These are phyloP conservation scores for Muricea muricata DNA, from an alignment of 92 coral and sea anemone species.

Conservation along the genomic window DNA sequence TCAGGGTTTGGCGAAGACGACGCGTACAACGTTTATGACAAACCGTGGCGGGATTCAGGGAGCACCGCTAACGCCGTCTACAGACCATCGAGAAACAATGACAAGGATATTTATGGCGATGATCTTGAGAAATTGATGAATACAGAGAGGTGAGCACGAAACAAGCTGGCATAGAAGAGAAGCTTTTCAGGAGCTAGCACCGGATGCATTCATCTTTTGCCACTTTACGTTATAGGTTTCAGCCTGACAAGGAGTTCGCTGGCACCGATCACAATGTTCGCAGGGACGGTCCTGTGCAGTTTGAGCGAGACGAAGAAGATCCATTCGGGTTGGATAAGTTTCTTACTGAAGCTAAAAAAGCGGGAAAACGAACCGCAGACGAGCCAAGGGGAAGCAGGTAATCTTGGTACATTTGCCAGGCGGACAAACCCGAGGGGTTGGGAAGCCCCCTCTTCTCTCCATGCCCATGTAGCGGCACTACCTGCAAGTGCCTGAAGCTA, in stretches of 20 bases:
- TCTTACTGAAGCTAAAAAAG: conserved; percentile 95
- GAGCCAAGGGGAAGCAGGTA: conserved; percentile 70
- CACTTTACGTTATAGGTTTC: conserved; percentile 62
- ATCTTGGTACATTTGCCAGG: too few species aligned
- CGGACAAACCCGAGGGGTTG: too few species aligned
- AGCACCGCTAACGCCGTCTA: conserved; percentile 94
- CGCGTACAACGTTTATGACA: conserved; percentile 89
- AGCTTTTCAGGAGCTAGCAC: neutral
- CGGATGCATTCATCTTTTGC: too few species aligned
- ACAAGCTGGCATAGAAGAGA: too few species aligned
- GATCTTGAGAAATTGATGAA: conserved; percentile 89
- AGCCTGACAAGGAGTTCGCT: conserved; percentile 94
- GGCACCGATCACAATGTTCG: conserved; percentile 95
- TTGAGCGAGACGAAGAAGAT: conserved; percentile 95
- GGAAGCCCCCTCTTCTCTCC: too few species aligned
- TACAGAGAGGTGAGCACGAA: conserved; percentile 75
- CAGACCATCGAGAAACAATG: conserved; percentile 87
- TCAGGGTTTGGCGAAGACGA: conserved; percentile 98
- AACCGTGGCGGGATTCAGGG: conserved; percentile 93
- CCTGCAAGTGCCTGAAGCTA: too few species aligned
- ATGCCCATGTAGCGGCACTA: too few species aligned
- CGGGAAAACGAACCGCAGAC: conserved; percentile 91
- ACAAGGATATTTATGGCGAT: conserved; percentile 95
- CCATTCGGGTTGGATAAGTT: conserved; percentile 98
- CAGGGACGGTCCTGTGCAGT: conserved; percentile 99